These are phyloP conservation scores for Calosoma granatense DNA, from an alignment of 1,140 invertebrate species.

Conservation along the genomic window DNA sequence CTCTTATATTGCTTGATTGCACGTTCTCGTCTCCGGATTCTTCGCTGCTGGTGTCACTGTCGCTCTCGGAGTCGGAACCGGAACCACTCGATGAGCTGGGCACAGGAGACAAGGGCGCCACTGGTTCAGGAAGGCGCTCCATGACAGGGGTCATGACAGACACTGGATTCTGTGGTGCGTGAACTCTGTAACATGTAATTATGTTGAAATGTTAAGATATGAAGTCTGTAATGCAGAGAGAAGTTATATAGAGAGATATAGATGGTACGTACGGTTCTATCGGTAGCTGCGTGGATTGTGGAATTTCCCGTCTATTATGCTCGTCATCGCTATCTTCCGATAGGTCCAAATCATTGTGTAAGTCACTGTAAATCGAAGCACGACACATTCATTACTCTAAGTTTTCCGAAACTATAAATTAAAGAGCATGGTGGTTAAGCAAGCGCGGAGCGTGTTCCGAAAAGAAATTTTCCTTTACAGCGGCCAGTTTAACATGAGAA, in stretches of 20 bases:
- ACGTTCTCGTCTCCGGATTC: slow-evolving; percentile 39
- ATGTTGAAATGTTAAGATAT: too few relatives aligned
- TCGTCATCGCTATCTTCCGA: slow-evolving; percentile 51
- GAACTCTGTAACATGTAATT: slow-evolving; percentile 18
- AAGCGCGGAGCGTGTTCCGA: not conserved
- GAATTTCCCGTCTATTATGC: slow-evolving; percentile 15
- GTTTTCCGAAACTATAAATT: not conserved
- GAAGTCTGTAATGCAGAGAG: too few relatives aligned
- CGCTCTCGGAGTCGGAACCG: slow-evolving; percentile 38
- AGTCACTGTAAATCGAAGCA: slow-evolving; percentile 35
- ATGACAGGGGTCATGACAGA: slow-evolving; percentile 17
- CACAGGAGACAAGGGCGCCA: slow-evolving; percentile 32
- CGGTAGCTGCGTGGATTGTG: slow-evolving; percentile 21
- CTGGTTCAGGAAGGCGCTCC: slow-evolving; percentile 21
- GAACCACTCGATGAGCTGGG: slow-evolving; percentile 39
- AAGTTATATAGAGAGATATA: too few relatives aligned
- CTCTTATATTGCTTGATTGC: slow-evolving; percentile 12
- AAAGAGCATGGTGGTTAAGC: too few relatives aligned
- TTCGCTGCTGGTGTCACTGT: slow-evolving; percentile 39
- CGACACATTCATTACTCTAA: slow-evolving; percentile 12
- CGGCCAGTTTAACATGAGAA: slow-evolving; percentile 7
- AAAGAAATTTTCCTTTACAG: too few relatives aligned
- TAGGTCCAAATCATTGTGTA: slow-evolving; percentile 46
- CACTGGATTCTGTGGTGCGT: slow-evolving; percentile 32
- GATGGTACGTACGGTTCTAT: slow-evolving; percentile 26